Evolutionary conservation across 2,888 invertebrate genomes (phyloP).

Genomic region (Pristionchus mayeri): DNA sequence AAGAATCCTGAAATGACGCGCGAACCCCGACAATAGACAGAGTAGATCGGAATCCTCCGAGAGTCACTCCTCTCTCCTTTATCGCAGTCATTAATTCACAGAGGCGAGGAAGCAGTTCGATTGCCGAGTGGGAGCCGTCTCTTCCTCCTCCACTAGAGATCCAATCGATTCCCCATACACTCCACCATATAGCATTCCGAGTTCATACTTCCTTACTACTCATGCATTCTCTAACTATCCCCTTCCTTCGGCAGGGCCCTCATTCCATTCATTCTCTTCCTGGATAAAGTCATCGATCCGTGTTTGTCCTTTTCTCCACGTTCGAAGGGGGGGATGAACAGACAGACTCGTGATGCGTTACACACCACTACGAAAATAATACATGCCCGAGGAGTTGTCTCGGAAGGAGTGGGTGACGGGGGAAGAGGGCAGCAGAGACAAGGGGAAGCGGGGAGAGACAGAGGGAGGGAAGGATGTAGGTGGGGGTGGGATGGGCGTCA

Average conservation of each 20-base stretch:
- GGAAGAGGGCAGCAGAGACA: slow-evolving; percentile 49
- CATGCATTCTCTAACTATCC: neutral
- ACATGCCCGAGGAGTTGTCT: slow-evolving; percentile 44
- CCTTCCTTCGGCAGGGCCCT: slow-evolving; percentile 34
- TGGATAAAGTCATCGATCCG: slow-evolving; percentile 32
- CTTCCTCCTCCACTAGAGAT: slow-evolving; percentile 44
- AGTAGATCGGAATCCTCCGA: neutral
- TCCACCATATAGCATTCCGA: too few relatives aligned
- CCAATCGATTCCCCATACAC: slow-evolving; percentile 7
- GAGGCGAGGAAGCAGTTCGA: slow-evolving; percentile 37
- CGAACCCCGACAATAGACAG: slow-evolving; percentile 7
- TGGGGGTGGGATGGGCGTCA: slow-evolving; percentile 32
- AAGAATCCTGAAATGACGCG: too few relatives aligned
- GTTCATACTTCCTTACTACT: slow-evolving; percentile 38
- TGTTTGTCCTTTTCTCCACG: neutral
- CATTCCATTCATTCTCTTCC: neutral
- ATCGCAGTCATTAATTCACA: slow-evolving; percentile 13
- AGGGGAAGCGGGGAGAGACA: slow-evolving; percentile 50
- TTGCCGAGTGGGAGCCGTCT: slow-evolving; percentile 30
- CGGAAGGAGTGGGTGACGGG: slow-evolving; percentile 53
- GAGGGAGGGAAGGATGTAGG: slow-evolving; percentile 21
- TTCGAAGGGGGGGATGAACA: neutral
- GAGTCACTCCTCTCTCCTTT: neutral
- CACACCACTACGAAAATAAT: slow-evolving; percentile 44
- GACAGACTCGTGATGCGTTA: neutral